Conservation (phyloP, 2,888 invertebrate species). For the Pyrrhosoma nymphula region DNA sequence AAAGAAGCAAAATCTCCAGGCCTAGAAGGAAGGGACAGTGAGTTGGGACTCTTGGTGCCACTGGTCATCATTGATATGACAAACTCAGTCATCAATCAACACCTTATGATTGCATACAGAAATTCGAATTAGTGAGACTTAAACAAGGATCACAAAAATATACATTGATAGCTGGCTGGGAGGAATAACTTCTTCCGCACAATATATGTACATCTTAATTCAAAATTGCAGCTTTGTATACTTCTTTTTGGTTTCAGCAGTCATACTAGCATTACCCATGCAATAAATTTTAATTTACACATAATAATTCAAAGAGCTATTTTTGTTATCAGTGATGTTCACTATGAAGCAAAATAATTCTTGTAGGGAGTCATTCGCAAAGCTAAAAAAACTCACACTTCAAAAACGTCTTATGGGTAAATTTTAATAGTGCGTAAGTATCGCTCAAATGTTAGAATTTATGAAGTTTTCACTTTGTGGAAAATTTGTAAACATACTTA, state of each 20-base stretch:
- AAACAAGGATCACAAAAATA: constrained; percentile 37
- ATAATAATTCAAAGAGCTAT: background rate
- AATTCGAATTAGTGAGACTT: background rate
- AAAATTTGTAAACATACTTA: constrained; percentile 57
- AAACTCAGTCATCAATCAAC: constrained; percentile 24
- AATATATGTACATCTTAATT: constrained; percentile 28
- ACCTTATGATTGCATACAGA: constrained; percentile 20
- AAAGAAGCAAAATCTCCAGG: constrained; percentile 42
- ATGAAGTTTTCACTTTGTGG: constrained; percentile 72
- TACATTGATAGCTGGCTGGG: background rate
- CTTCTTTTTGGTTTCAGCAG: constrained; percentile 24
- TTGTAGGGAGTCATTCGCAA: constrained; percentile 43
- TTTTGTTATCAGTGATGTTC: constrained; percentile 49
- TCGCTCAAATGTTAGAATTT: constrained; percentile 70
- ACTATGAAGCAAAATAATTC: constrained; percentile 67
- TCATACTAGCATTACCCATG: constrained; percentile 42
- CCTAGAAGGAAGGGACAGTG: constrained; percentile 41
- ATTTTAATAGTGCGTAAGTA: constrained; percentile 73
- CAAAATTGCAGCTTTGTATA: background rate
- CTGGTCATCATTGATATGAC: background rate
- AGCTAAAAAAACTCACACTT: constrained; percentile 71
- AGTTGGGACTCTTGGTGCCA: background rate
- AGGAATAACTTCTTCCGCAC: background rate
- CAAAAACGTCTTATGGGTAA: constrained; percentile 57
- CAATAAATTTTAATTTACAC: constrained; percentile 45